These are phyloP conservation scores for Bufo bufo DNA, from an alignment of 2,113 vertebrate genomes.

Conservation along the genomic window DNA sequence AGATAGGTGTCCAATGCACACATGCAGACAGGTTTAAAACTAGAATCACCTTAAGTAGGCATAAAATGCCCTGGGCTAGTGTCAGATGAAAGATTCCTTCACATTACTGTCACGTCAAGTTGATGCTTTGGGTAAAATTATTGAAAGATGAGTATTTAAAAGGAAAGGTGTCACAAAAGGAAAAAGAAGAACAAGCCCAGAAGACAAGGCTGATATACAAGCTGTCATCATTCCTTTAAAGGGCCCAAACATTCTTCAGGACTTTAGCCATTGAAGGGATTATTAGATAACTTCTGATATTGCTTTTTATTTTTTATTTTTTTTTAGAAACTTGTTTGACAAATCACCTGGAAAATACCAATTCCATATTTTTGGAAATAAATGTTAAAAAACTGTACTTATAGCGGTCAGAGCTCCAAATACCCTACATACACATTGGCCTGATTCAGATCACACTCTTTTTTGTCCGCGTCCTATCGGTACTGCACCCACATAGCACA, in stretches of 20 bases:
- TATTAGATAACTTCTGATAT: conserved; percentile 25
- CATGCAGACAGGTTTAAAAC: conserved; percentile 25
- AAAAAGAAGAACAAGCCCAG: conserved; percentile 21
- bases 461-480: too few species aligned
- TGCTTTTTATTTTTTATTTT: neutral
- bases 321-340: neutral
- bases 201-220: conserved; percentile 28
- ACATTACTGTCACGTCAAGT: conserved; percentile 44
- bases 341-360: neutral
- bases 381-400: neutral
- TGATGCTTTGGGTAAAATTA: conserved; percentile 28
- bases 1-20: conserved; percentile 11
- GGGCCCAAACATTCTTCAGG: neutral
- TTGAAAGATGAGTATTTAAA: conserved; percentile 53
- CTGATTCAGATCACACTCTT: too few species aligned
- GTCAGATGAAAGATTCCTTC: conserved; percentile 41
- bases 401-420: too few species aligned
- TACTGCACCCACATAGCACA: too few species aligned
- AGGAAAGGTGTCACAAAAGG: conserved; percentile 41
- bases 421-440: too few species aligned
- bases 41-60: conserved; percentile 38
- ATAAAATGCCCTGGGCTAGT: conserved; percentile 29
- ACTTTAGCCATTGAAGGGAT: conserved; percentile 26
- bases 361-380: too few species aligned
- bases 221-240: conserved; percentile 50